Evolutionary conservation across 2,888 invertebrate species (phyloP), one percentile per base, ranked within the genome.

Genomic region (Matsumyia berberina): DNA sequence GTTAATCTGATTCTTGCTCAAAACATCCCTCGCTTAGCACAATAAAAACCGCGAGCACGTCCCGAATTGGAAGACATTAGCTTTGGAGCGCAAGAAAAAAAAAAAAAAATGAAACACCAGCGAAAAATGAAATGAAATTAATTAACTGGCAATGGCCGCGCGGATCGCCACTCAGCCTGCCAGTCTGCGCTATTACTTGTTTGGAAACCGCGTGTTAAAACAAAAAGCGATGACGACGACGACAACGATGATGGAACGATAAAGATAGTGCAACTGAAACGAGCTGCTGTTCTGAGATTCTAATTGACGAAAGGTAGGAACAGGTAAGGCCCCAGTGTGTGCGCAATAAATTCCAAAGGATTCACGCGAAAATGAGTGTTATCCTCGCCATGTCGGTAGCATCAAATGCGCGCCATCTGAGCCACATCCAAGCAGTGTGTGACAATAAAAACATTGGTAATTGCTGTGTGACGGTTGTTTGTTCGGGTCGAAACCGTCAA

Each of bases 121-220:
- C 31, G 53, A 80, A 67, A 73, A 80, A 72, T 83, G 62, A 81
- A 81, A 78, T 72, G 78, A 83, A 83, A 83, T 83, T 83, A 83
- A 83, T 83, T 78, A 78, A 57, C 78, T 73, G 46, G n/a, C 53
- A 49, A 62, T 69, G 67, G 49, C 60, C 39, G 60, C 66, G 24
- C 31, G 46, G 24, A 51, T 67, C 42, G 58, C 53, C 12, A 42
- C 49, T n/a, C n/a, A n/a, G n/a, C 19, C 46, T 46, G 46, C 46
- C 19, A 46, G 19, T 46, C 19, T 9, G 3, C 44, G 66, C n/a
- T n/a, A n/a, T n/a, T n/a, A n/a, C n/a, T n/a, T n/a, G 66, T 62
- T 60, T 49, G 46, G 60, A 67, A 67, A 73, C 62, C 73, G 73
- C 62, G 72, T 58, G 42, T 66, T 39, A 55, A 51, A 62, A 64